These are phyloP conservation scores for Callopanchax toddi DNA, from an alignment of 2,113 vertebrate genomes.

Conservation along the genomic window DNA sequence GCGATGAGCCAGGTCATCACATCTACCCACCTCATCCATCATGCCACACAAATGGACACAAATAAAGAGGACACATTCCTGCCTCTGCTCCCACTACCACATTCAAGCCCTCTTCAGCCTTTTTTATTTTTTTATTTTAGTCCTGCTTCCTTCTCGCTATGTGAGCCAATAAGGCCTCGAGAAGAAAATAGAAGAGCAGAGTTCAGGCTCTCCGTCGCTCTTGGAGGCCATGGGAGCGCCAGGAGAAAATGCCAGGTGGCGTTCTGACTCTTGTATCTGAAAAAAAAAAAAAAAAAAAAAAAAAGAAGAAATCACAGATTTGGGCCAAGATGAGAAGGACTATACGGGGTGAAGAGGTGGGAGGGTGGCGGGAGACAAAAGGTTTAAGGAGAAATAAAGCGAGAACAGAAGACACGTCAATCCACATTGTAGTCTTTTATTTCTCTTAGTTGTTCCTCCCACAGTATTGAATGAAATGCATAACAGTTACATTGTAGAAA, in stretches of 20 bases:
- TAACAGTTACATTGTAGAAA: conserved; percentile 99
- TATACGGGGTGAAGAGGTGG: conserved; percentile 10
- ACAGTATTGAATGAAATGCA: conserved; percentile 99
- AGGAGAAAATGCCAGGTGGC: conserved; percentile 72
- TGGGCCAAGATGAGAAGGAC: conserved; percentile 44
- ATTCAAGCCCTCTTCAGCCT: conserved; percentile 66
- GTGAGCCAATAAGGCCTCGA: conserved; percentile 61
- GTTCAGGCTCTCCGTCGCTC: conserved; percentile 72
- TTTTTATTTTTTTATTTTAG: conserved; percentile 25
- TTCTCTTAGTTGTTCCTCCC: conserved; percentile 95
- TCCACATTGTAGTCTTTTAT: conserved; percentile 96
- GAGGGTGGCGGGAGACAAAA: conserved; percentile 20
- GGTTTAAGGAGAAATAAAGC: conserved; percentile 24
- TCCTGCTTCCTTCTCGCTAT: conserved; percentile 45
- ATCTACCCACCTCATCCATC: conserved; percentile 85
- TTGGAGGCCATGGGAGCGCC: conserved; percentile 74
- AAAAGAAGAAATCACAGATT: conserved; percentile 32
- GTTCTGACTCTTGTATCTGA: conserved; percentile 53
- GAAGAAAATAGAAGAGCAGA: conserved; percentile 65
- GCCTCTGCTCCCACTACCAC: conserved; percentile 76
- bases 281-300: too few relatives aligned
- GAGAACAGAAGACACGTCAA: conserved; percentile 49
- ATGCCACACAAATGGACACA: conserved; percentile 79
- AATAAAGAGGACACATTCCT: conserved; percentile 80
- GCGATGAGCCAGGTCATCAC: conserved; percentile 85